A percentile compares a stretch with the other conserved stretches of the same genome.
Conservation (phyloP, 1,140 invertebrate genomes). For the Antheraea pernyi region DNA sequence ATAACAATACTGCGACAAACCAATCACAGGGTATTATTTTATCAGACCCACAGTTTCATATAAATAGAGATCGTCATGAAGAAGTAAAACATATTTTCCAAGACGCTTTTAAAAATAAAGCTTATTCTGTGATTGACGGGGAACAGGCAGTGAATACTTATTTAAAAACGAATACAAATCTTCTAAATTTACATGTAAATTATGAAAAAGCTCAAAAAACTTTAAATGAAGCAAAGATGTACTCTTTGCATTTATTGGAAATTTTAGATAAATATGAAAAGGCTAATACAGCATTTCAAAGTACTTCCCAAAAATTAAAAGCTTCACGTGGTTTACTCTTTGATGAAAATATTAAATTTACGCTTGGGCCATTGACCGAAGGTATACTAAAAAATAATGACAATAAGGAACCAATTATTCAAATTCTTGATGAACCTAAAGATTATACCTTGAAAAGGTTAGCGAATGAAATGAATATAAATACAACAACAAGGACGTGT, state of each 20-base stretch:
- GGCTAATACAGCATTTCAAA: conserved; percentile 46
- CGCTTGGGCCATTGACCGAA: not conserved
- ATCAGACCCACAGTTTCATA: conserved; percentile 7
- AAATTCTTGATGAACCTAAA: not conserved
- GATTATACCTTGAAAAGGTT: not conserved
- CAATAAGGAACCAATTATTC: not conserved
- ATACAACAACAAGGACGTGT: too few species aligned
- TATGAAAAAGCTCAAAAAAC: conserved; percentile 34
- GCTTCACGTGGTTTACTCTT: conserved; percentile 9
- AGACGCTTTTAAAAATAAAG: not conserved
- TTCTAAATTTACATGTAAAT: not conserved
- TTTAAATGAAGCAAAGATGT: conserved; percentile 39
- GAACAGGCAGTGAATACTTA: not conserved
- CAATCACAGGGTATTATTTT: not conserved
- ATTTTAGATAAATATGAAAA: conserved; percentile 47
- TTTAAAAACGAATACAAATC: not conserved
- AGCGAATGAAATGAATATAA: too few species aligned
- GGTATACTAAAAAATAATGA: not conserved
- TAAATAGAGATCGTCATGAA: not conserved
- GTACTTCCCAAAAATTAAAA: conserved; percentile 38
- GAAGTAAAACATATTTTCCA: not conserved
- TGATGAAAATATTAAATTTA: not conserved
- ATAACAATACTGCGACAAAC: not conserved
- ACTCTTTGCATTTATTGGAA: conserved; percentile 38
- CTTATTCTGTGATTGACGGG: not conserved